These are phyloP conservation scores for Picus viridis DNA, from an alignment of 2,797 vertebrate genomes.

Conservation along the genomic window DNA sequence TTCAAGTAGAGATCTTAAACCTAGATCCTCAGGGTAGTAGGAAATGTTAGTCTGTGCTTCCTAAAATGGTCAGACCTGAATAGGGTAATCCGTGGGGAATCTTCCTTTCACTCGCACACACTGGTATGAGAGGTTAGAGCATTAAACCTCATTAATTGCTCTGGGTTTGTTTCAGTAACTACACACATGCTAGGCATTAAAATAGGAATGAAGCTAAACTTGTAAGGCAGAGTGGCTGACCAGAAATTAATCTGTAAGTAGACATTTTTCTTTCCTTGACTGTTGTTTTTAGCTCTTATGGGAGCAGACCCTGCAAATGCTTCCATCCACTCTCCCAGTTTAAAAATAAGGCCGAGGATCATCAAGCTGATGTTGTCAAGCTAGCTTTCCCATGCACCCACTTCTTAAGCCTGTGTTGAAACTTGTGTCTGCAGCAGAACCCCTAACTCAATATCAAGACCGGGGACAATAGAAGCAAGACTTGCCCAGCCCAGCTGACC, in stretches of 20 bases:
- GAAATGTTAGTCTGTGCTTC: background rate
- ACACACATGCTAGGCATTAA: background rate
- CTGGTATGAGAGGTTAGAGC: background rate
- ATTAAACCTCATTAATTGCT: background rate
- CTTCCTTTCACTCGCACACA: background rate
- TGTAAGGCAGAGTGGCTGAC: background rate
- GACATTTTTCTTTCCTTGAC: background rate
- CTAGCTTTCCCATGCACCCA: background rate
- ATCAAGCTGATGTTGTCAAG: background rate
- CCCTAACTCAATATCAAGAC: background rate
- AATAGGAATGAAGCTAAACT: background rate
- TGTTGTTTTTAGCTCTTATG: background rate
- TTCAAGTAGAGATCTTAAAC: constrained; percentile 52
- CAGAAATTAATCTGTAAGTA: constrained; percentile 30
- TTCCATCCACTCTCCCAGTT: background rate
- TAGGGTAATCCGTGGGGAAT: background rate
- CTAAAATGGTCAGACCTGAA: background rate
- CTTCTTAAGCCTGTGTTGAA: background rate
- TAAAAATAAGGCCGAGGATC: background rate
- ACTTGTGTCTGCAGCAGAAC: background rate
- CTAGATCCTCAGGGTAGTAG: background rate
- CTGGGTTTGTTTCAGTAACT: background rate
- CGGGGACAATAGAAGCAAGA: background rate
- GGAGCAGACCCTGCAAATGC: background rate
- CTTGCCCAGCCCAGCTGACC: background rate